These are phyloP conservation scores for Amorpha juglandis DNA, from an alignment of 2,888 invertebrate genomes.

Conservation along the genomic window DNA sequence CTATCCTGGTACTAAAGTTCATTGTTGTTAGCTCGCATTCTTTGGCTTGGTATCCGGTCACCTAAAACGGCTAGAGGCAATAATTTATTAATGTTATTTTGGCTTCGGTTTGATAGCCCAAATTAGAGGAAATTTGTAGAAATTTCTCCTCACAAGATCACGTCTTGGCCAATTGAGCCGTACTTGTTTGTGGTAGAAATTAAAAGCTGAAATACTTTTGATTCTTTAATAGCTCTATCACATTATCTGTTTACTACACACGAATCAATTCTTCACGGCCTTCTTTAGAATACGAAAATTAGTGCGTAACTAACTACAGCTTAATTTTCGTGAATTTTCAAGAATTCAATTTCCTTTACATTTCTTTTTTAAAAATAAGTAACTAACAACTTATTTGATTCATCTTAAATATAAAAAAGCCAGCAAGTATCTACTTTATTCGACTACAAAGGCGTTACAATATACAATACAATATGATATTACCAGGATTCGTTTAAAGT, in stretches of 20 bases:
- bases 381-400: too few relatives aligned
- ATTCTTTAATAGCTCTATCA: conserved; percentile 36
- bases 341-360: not conserved
- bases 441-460: not conserved
- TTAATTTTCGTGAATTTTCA: not conserved
- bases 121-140: conserved; percentile 64
- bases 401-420: too few relatives aligned
- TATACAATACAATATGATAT: too few relatives aligned
- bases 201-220: not conserved
- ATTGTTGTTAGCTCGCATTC: conserved; percentile 32
- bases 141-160: conserved; percentile 49
- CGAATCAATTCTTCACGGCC: conserved; percentile 26
- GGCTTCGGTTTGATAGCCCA: conserved; percentile 70
- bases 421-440: not conserved
- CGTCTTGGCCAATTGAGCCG: conserved; percentile 15
- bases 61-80: conserved; percentile 70
- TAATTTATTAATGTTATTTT: conserved; percentile 76
- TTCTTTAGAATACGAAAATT: not conserved
- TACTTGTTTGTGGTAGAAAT: conserved; percentile 8
- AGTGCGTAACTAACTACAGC: not conserved
- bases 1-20: conserved; percentile 31
- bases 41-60: conserved; percentile 75
- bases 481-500: not conserved
- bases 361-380: too few relatives aligned
- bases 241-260: conserved; percentile 25